Base-by-base conservation (phyloP, 2,888 invertebrate genomes). In the Cyaniris semiargus region DNA sequence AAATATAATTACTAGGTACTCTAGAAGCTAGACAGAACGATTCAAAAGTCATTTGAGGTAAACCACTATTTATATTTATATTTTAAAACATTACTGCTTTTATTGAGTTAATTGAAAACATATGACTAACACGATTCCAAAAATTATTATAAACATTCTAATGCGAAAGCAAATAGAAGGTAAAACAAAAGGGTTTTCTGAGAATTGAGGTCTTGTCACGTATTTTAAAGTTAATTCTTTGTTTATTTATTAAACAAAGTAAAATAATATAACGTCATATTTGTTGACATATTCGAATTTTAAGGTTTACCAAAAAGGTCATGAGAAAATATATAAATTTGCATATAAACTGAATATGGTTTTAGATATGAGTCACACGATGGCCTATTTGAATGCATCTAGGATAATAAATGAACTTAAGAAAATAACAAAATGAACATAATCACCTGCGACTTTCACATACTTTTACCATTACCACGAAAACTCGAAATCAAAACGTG, bases 391-490 rank as follows among this genome's bases (percentile, higher is more conserved):
- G 15, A 15, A 72, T 21, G 72, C 44, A 72, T 72, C 44, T 72
- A 72, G 72, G 72, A 13, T 72, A 72, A 44, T 72, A 72, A 44
- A 72, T 21, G 44, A 44, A 72, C 72, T 18, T 72, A 72, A 44
- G 72, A 72, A 72, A 44, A 72, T 44, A 72, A 27, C 66, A n/a
- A 38, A 38, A 72, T 38, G 21, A 44, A 72, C 48, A 44, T 44
- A 71, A 71, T 72, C 72, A 72, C 82, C 78, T 79, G 80, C 79
- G 78, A 88, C 90, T 91, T 91, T 90, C 90, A 88, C 88, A 87
- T 86, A 86, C 84, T 80, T 86, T 86, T 87, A 87, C 85, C 53
- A n/a, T 70, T 87, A 90, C 90, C 85, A 83, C 23, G 72, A 80
- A 15, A 85, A 87, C 87, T 89, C 90, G 89, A 88, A 79, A 27